Evolutionary conservation across 2,888 invertebrate species (phyloP), one percentile per base, ranked within the genome.

Genomic region (Caenorhabditis angaria): DNA sequence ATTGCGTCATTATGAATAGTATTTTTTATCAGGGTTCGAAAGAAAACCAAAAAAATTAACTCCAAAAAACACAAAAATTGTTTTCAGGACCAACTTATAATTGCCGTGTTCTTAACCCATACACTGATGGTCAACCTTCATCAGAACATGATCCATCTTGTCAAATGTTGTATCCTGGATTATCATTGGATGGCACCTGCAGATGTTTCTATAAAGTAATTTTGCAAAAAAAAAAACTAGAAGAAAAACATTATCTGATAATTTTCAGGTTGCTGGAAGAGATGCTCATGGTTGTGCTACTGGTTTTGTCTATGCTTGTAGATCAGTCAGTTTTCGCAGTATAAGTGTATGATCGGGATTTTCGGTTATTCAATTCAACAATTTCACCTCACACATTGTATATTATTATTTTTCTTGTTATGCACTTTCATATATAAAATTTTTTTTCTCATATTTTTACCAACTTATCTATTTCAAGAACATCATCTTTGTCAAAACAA

Each of bases 111-210:
- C 56, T 79, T 18, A 79, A 79, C 50, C 79, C 79, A 6, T 77
- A 72, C 65, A 71, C 70, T 14, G 79, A 79, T 58, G 79, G 79
- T 12, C 41, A 56, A 18, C 65, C 75, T 14, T 75, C 77, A 8
- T 8, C 58, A 5, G 77, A 79, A 61, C 79, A 79, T 68, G 72
- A 79, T 56, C 22, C 47, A 47, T 63, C 65, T 20, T 79, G 79
- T 56, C 64, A 72, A 55, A 79, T 79, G 79, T 57, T 70, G 12
- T 79, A 77, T 61, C 79, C 79, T 4, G 79, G 79, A 65, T 66
- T 77, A 61, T 77, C 79, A 27, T 54, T 70, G 3, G 79, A 79
- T 51, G 75, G 77, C 50, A 51, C 68, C 2, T 79, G 79, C 48
- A 50, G 75, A 1, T 79, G 79, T 48, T 77, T 64, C 57, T 79